Evolutionary conservation across 2,797 vertebrate genomes (phyloP), one percentile per base, ranked within the genome.

Genomic region (Tenualosa thibaudeaui): DNA sequence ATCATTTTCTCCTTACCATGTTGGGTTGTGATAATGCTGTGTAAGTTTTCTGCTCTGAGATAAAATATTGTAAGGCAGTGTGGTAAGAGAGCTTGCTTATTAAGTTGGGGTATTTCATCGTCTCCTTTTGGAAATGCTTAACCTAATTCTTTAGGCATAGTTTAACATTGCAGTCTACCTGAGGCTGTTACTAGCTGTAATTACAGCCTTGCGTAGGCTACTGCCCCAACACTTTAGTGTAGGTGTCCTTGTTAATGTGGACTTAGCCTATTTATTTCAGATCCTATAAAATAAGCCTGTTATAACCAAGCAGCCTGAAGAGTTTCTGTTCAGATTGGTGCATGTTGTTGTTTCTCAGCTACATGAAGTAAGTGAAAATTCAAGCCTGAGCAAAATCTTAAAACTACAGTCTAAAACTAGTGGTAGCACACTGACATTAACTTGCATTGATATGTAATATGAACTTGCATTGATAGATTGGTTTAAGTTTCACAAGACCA

Each of bases 111-210:
- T 78, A n/a, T 46, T 8, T 46, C 40, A 43, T 19, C 19, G 2
- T 46, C 15, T 78, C 17, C 71, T 19, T 22, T 22, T 9, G 12
- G 19, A 43, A 1, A 46, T 0, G 17, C 17, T 43, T n/a, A 78
- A 78, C 40, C 15, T 37, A 46, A 46, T 46, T 78, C 37, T 43
- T 78, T 46, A 78, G 40, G 71, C 71, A 78, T 46, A 78, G 71
- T 43, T 78, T 40, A 78, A 22, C 71, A 46, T 78, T 22, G 37
- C 58, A 62, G 58, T n/a, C 17, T 78, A 78, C 37, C 71, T 78
- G 5, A 43, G 71, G 71, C 15, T 78, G 65, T 78, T 46, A 65
- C 31, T 19, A 78, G 40, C 71, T 78, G 71, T 46, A 78, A 78
- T 19, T 43, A 43, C 19, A 19, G 71, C 7, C 6, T 9, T 0